Evolutionary conservation across 1,140 invertebrate species (phyloP), one percentile per base, ranked within the genome.

Genomic region (Brachionus calyciflorus): DNA sequence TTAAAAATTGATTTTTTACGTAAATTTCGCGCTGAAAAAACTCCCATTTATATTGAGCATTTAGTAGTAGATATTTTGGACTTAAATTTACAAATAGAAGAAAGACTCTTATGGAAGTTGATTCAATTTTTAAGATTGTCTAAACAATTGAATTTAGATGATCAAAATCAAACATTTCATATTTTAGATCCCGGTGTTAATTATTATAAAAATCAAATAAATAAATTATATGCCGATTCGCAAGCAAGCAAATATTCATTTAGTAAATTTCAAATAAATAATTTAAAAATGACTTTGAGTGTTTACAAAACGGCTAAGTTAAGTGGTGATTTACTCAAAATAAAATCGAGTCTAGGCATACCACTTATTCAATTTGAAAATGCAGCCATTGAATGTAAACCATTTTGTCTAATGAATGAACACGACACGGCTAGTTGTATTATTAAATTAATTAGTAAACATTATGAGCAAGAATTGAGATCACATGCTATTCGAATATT

Each of bases 351-450:
- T 78, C 86, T 96, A 40, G 92, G 92, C 1, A 87, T 96, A 3
- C 93, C 91, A 26, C 84, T 98, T 6, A 92, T 98, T 40, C 91
- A 91, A 80, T 99, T 99, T 85, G 96, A 98, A 87, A 94, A 98
- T 85, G 96, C 95, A 2, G 88, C 90, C 12, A 93, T 99, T 24
- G 91, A 96, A 80, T 85, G 98, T 83, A 91, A 94, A 83, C 90
- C 91, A 0, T 96, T 93, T 83, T 87, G 89, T 14, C 89, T 91
- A 78, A 87, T 88, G 80, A 91, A 96, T 88, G 90, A 91, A 19
- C 96, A 95, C 86, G 93, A 96, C 85, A 95, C 92, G 0, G 89
- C 88, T 77, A 89, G 90, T 65, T 91, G 92, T 81, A 85, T 94
- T n/a, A 84, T 90, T 33, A 87, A 90, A 78, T 89, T 90, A 46